A percentile compares a stretch with the other conserved stretches of the same genome.
phyloP scores from a whole-genome alignment of 2,888 invertebrate species.

The Orgyia antiqua region DNA sequence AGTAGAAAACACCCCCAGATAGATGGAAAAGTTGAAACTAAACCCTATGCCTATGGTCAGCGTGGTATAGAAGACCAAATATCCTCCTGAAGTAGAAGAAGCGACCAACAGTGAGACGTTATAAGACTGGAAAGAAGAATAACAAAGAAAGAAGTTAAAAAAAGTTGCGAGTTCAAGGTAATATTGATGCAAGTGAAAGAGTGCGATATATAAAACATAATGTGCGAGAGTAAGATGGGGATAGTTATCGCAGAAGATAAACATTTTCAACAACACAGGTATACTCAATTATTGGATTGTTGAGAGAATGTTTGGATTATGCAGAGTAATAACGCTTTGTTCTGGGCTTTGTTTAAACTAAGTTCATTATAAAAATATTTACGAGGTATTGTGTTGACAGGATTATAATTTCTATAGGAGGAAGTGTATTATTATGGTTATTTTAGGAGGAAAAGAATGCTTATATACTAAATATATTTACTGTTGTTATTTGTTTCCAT shows the following conservation, averaged over 20 bases:
- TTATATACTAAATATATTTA: too few relatives aligned
- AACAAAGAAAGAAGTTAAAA: too few relatives aligned
- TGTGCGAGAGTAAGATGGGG: conserved; percentile 4
- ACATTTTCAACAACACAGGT: conserved; percentile 25
- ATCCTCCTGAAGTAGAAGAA: too few relatives aligned
- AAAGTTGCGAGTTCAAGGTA: conserved; percentile 29
- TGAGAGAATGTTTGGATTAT: conserved; percentile 18
- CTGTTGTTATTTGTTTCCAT: too few relatives aligned
- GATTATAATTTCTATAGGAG: not conserved
- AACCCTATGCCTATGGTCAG: too few relatives aligned
- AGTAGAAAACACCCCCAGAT: too few relatives aligned
- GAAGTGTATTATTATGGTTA: not conserved
- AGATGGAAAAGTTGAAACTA: too few relatives aligned
- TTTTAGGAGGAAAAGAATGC: too few relatives aligned
- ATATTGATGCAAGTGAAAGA: conserved; percentile 4
- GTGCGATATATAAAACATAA: conserved; percentile 4
- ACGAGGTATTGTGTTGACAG: not conserved
- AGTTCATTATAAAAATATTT: not conserved
- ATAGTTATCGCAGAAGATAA: conserved; percentile 18
- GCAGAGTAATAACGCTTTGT: conserved; percentile 8
- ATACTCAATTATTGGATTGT: conserved; percentile 20
- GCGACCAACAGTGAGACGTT: too few relatives aligned
- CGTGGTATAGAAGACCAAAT: too few relatives aligned
- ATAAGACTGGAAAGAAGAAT: too few relatives aligned
- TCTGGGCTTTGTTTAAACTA: not conserved